These are phyloP conservation scores for Apodemia mormo DNA, from an alignment of 2,888 invertebrate species.

Conservation along the genomic window DNA sequence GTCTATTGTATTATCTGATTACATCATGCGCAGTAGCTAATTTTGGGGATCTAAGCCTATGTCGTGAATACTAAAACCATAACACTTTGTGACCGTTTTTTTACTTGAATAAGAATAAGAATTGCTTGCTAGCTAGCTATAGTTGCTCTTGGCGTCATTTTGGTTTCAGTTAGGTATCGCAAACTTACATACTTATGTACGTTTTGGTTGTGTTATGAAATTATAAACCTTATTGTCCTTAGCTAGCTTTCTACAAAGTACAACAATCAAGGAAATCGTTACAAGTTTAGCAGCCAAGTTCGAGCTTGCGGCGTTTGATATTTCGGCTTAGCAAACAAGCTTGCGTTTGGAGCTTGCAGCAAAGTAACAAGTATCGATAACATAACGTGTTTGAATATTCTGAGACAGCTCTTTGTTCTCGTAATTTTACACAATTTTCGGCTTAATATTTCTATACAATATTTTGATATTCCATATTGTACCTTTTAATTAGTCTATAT, in stretches of 20 bases:
- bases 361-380: constrained; percentile 56
- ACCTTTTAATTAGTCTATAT: too few species aligned
- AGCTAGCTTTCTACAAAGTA: background rate
- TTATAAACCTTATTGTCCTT: background rate
- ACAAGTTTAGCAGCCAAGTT: constrained; percentile 43
- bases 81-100: too few species aligned
- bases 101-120: too few species aligned
- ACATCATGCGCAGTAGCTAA: too few species aligned
- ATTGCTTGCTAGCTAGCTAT: too few species aligned
- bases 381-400: constrained; percentile 51
- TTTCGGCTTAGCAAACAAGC: constrained; percentile 54
- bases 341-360: constrained; percentile 40
- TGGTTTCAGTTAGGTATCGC: background rate
- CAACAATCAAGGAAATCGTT: background rate
- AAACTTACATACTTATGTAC: background rate
- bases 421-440: background rate
- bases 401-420: constrained; percentile 50
- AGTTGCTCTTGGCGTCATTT: background rate
- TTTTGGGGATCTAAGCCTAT: too few species aligned
- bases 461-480: background rate
- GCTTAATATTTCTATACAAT: background rate
- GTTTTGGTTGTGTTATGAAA: background rate
- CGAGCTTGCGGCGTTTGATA: constrained; percentile 51
- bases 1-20: too few species aligned
- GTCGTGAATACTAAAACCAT: too few species aligned